These are phyloP conservation scores for Limosa lapponica DNA, from an alignment of 2,797 vertebrate genomes.

Conservation along the genomic window DNA sequence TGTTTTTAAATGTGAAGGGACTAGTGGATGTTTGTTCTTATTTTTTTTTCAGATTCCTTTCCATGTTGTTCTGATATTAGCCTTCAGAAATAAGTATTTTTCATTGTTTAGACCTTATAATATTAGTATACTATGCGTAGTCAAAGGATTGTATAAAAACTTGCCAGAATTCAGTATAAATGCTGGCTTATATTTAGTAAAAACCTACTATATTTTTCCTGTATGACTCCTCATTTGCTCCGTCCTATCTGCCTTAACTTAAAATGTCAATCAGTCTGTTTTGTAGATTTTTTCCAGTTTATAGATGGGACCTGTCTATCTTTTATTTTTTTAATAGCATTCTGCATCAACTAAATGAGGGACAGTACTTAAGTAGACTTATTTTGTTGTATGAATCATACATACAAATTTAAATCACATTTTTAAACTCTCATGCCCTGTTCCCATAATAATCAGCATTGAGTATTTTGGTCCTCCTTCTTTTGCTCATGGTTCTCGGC, in stretches of 20 bases:
- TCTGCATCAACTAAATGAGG: not conserved
- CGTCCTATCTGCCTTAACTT: not conserved
- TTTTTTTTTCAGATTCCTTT: not conserved
- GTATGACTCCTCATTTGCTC: not conserved
- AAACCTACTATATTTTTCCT: not conserved
- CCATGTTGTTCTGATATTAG: not conserved
- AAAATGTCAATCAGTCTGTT: not conserved
- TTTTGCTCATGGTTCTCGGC: not conserved
- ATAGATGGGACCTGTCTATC: not conserved
- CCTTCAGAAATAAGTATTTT: not conserved
- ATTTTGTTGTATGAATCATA: slow-evolving; percentile 34
- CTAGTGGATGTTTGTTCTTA: not conserved
- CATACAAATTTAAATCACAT: slow-evolving; percentile 4
- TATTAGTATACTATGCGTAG: not conserved
- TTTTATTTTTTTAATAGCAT: not conserved
- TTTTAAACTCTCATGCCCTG: not conserved
- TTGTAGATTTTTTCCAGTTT: not conserved
- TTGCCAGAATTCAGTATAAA: not conserved
- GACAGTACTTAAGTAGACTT: not conserved
- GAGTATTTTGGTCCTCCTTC: not conserved
- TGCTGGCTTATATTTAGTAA: not conserved
- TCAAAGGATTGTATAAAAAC: not conserved
- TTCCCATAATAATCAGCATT: not conserved
- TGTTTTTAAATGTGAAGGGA: not conserved
- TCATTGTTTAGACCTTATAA: not conserved